Conservation (phyloP, 2,888 invertebrate genomes). For the Dorcus parallelipipedus region DNA sequence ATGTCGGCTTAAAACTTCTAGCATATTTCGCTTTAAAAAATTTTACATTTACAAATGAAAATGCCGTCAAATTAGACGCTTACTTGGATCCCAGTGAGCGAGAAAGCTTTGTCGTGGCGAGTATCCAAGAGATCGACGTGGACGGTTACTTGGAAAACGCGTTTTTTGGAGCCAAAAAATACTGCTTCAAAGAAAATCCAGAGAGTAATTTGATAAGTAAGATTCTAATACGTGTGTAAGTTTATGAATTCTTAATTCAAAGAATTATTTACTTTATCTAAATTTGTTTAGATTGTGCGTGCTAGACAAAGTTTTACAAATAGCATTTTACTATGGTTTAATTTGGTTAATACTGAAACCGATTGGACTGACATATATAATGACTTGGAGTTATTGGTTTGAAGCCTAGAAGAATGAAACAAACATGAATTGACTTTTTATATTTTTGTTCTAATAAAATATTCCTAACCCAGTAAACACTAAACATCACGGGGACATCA, state of each 20-base stretch:
- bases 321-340: neutral
- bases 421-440: neutral
- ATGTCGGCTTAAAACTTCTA: constrained; percentile 1
- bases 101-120: neutral
- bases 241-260: neutral
- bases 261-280: neutral
- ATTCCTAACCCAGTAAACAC: no score
- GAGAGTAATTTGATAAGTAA: neutral
- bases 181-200: constrained; percentile 4
- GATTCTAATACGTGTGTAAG: constrained; percentile 4
- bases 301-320: neutral
- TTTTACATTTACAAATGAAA: constrained; percentile 2
- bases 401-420: neutral
- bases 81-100: neutral
- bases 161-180: constrained; percentile 1
- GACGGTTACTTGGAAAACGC: neutral
- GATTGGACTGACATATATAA: neutral
- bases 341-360: neutral
- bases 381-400: neutral
- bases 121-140: neutral
- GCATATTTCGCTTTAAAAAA: constrained; percentile 4
- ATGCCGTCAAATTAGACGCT: neutral
- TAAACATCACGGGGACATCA: no score
- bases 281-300: neutral
- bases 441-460: no score